phyloP scores from a whole-genome alignment of 2,888 invertebrate species.

The Nasonia oneida region DNA sequence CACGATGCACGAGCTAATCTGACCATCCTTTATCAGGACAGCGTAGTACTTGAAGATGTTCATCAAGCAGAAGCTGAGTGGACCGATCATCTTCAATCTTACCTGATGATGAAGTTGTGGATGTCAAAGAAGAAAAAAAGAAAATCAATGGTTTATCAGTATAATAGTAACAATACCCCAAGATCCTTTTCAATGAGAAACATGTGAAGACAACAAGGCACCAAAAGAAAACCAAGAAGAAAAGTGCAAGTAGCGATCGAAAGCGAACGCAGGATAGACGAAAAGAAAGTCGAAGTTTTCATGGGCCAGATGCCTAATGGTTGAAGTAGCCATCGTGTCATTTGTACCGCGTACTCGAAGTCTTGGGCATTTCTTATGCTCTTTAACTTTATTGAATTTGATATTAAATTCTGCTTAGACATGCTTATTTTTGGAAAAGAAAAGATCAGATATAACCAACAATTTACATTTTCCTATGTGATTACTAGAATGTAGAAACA shows the following conservation, averaged over 20 bases:
- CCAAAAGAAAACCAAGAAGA: constrained; percentile 67
- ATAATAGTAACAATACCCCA: constrained; percentile 1
- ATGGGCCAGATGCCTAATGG: constrained; percentile 58
- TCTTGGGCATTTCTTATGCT: constrained; percentile 33
- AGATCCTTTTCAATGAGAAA: constrained; percentile 65
- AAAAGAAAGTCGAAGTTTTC: background rate
- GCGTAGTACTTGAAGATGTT: constrained; percentile 67
- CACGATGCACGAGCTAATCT: constrained; percentile 65
- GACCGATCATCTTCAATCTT: constrained; percentile 68
- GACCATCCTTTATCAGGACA: constrained; percentile 59
- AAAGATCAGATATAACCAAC: too few species aligned
- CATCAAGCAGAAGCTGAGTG: constrained; percentile 70
- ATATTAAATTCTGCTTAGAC: background rate
- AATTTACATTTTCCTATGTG: background rate
- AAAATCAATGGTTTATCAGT: background rate
- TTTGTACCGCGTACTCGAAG: constrained; percentile 42
- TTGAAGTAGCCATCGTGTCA: constrained; percentile 45
- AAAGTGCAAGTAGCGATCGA: constrained; percentile 60
- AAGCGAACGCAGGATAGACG: background rate
- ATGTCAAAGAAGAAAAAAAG: too few species aligned
- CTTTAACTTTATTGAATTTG: background rate
- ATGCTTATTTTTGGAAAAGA: background rate
- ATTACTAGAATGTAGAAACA: background rate
- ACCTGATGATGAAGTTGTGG: constrained; percentile 2
- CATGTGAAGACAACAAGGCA: constrained; percentile 69